Evolutionary conservation across 1,140 invertebrate genomes (phyloP).

Genomic region (Agrypnia vestita): DNA sequence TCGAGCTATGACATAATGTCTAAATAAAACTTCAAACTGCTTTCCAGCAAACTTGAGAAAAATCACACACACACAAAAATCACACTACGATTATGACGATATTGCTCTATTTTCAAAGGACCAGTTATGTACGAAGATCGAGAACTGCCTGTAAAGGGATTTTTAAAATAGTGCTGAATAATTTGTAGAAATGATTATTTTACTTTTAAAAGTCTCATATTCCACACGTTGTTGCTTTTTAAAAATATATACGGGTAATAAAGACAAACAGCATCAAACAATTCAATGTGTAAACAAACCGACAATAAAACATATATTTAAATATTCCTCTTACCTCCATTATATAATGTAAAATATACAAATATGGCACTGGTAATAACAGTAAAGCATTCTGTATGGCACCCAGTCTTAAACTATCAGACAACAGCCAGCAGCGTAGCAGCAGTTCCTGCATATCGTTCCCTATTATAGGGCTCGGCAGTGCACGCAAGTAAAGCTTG

Average conservation of each 20-base stretch:
- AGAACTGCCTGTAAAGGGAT: too few relatives aligned
- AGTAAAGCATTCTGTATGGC: constrained; percentile 69
- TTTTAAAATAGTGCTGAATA: too few relatives aligned
- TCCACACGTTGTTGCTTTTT: too few relatives aligned
- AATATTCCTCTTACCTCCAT: constrained; percentile 68
- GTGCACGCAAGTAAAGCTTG: constrained; percentile 86
- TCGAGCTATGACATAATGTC: too few relatives aligned
- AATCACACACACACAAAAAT: too few relatives aligned
- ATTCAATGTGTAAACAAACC: neutral
- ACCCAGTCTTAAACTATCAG: constrained; percentile 66
- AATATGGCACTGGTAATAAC: constrained; percentile 70
- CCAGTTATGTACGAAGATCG: too few relatives aligned
- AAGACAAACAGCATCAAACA: neutral
- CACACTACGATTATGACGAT: too few relatives aligned
- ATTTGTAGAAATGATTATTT: too few relatives aligned
- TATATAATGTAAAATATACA: constrained; percentile 71
- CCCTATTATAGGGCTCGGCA: constrained; percentile 87
- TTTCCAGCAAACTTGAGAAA: too few relatives aligned
- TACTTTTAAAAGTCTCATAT: neutral
- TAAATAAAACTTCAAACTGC: too few relatives aligned
- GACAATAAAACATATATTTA: neutral
- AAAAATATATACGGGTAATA: neutral
- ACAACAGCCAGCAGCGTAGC: constrained; percentile 77
- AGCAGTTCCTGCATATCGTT: constrained; percentile 82
- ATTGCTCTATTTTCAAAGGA: too few relatives aligned